Evolutionary conservation across 2,888 invertebrate genomes (phyloP), one percentile per base, ranked within the genome.

Genomic region (Endotricha flammealis): DNA sequence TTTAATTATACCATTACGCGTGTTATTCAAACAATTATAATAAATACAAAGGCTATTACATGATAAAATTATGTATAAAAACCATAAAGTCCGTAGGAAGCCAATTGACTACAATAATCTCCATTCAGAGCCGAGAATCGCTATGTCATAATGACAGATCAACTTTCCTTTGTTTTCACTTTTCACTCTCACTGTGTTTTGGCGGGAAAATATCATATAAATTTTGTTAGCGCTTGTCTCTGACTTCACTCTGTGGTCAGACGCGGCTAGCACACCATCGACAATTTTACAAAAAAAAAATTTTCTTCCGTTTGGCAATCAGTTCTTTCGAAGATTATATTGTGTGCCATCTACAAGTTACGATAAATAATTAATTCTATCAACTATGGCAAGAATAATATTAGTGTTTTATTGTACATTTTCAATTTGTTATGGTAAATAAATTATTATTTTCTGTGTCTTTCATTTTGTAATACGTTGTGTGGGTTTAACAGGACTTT

Each of bases 201-300:
- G 42, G 47, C 47, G 47, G 44, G 47, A 44, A 43, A 41, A 35
- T 34, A 22, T 32, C 36, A 36, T 44, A 44, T 39, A 55, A 64
- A 57, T 46, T 37, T 39, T 42, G 39, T 37, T 32, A 42, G 42
- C 40, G 34, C 42, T 51, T 54, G 53, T 50, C 41, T 41, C 46
- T 40, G 38, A 30, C 53, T 56, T 50, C 64, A 69, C 63, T 64
- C 46, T 38, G 29, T 30, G 36, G 43, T 46, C 30, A 38, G 46
- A 32, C 48, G 40, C 32, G 39, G 53, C 8, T 30, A 7, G 12
- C 11, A 7, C 2, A 7, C 12, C 27, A 12, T 27, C 27, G 27
- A 27, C 8, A 12, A 6, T 27, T 20, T 7, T 7, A 4, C n/a
- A 20, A 20, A 20, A 20, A 20, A 8, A 20, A n/a, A n/a, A n/a